Evolutionary conservation across 2,797 vertebrate species (phyloP), one percentile per base, ranked within the genome.

Genomic region (Paramormyrops hopkinsi): DNA sequence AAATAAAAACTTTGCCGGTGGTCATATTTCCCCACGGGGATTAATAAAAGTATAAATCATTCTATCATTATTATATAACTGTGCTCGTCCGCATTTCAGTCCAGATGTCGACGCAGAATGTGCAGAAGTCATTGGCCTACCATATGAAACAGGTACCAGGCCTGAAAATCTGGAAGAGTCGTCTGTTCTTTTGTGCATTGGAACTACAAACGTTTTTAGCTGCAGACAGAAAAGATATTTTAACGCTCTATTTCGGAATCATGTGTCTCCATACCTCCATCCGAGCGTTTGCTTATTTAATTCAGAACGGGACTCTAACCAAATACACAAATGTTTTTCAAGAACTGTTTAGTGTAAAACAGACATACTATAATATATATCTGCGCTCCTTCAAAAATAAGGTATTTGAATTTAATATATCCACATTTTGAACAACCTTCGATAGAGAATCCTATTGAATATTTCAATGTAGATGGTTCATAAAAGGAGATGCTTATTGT

Each of bases 401-500:
- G 50, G 22, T 85, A 29, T 54, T 51, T 86, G 84, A 59, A 37
- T 88, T 88, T 88, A 88, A 88, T 88, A 69, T 88, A 48, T 65
- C 41, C 5, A 12, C 41, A 44, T 46, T 88, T 69, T 69, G 41
- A 65, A 12, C n/a, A 37, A 46, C 9, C 37, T 59, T 88, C 41
- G 59, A 69, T 83, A 79, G 82, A 88, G 54, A 88, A 88, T 25
- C 25, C 65, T 41, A 56, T 69, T 88, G 56, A 29, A 90, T 65
- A 46, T 84, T 76, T 65, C 14, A 69, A 83, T 22, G 44, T 48
- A 54, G 83, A 73, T 56, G 12, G 53, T n/a, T 19, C 51, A 37
- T 88, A 44, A 90, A 88, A 88, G 73, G 53, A n/a, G 50, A 56
- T 25, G 7, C 4, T 46, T 83, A 88, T 90, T 90, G 86, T 88